These are phyloP conservation scores for Aramus guarauna DNA, from an alignment of 2,113 vertebrate genomes.

Conservation along the genomic window DNA sequence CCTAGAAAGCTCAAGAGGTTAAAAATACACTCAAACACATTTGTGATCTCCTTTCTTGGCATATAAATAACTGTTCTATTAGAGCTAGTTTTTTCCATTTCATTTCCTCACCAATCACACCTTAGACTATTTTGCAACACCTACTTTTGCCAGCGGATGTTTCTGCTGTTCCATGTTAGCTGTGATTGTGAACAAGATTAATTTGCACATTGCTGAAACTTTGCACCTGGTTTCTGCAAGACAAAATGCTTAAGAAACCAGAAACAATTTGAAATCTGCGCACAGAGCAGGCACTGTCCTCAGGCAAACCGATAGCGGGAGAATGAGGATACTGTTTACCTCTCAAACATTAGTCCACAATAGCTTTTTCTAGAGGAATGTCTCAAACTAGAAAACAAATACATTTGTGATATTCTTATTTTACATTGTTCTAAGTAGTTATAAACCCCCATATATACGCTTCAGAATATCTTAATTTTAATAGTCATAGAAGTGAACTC, in stretches of 20 bases:
- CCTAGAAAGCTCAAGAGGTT: background rate
- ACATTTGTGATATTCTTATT: background rate
- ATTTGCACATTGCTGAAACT: constrained; percentile 8
- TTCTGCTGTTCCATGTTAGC: constrained; percentile 8
- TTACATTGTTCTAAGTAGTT: background rate
- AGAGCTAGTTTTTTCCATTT: background rate
- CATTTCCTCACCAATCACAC: constrained; percentile 15
- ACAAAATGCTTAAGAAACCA: background rate
- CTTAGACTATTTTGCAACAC: background rate
- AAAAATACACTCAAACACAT: background rate
- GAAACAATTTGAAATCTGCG: background rate
- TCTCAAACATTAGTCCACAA: background rate
- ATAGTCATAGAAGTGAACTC: background rate
- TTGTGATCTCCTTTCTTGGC: background rate
- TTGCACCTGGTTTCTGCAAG: constrained; percentile 3
- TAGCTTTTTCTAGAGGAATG: background rate
- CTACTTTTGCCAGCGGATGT: background rate
- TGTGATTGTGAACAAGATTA: constrained; percentile 14
- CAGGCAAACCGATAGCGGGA: background rate
- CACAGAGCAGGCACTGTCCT: background rate
- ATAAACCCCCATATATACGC: background rate
- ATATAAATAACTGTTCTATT: background rate
- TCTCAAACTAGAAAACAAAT: background rate
- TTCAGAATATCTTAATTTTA: background rate
- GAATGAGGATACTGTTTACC: background rate